Percentiles rank a stretch among this genome's conserved stretches.
Conservation (phyloP, 2,888 invertebrate genomes). For the Sisyra nigra region DNA sequence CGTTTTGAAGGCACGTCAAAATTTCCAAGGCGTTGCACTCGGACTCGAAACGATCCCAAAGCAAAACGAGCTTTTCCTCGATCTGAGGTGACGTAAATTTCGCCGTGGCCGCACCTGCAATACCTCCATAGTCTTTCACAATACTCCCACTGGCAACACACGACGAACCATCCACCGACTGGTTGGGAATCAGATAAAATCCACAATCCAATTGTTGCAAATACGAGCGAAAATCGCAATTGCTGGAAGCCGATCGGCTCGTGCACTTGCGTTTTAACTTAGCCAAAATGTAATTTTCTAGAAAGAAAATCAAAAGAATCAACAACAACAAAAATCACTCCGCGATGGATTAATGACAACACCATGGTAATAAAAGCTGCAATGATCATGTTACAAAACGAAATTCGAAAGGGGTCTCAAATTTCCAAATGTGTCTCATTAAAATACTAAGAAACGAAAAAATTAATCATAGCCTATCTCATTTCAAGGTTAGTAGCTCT, state of each 20-base stretch:
- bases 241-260: constrained; percentile 7
- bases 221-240: constrained; percentile 17
- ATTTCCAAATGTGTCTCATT: neutral
- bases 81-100: constrained; percentile 5
- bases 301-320: constrained; percentile 12
- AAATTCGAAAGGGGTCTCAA: neutral
- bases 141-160: neutral
- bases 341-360: neutral
- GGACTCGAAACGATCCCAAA: constrained; percentile 20
- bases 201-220: constrained; percentile 12
- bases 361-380: neutral
- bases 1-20: constrained; percentile 31
- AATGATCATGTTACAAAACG: neutral
- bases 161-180: constrained; percentile 3
- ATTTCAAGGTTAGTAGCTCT: too few species aligned
- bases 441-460: too few species aligned
- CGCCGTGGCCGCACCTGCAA: neutral
- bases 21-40: constrained; percentile 26
- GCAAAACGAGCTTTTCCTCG: constrained; percentile 18
- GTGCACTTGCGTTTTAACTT: constrained; percentile 21
- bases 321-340: neutral
- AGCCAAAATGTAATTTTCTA: constrained; percentile 20
- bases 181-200: constrained; percentile 11
- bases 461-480: too few species aligned
- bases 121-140: neutral